A percentile compares a stretch with the other conserved stretches of the same genome.
phyloP scores from a whole-genome alignment of 2,113 vertebrate species.

The Colaptes auratus region DNA sequence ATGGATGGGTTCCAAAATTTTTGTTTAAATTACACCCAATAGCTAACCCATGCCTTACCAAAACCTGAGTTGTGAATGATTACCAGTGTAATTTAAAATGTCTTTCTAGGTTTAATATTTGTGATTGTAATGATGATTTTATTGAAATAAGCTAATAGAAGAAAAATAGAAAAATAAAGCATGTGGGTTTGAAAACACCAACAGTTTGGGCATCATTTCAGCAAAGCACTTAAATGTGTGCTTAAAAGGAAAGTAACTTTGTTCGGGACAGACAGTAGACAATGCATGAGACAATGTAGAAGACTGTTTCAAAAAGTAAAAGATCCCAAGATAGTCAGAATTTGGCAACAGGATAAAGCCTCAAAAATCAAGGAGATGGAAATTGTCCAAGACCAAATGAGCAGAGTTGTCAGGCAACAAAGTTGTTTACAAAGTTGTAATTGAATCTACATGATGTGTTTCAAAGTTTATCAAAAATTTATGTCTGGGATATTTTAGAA shows the following conservation, averaged over 20 bases:
- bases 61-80: neutral
- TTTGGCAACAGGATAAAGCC: constrained; percentile 26
- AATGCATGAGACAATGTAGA: constrained; percentile 1
- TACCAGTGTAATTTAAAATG: neutral
- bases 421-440: neutral
- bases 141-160: neutral
- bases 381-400: neutral
- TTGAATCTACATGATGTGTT: neutral
- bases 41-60: neutral
- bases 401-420: neutral
- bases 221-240: constrained; percentile 50
- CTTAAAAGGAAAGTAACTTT: constrained; percentile 6
- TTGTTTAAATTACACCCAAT: neutral
- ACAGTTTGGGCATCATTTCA: constrained; percentile 57
- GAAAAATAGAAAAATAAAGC: neutral
- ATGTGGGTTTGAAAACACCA: neutral
- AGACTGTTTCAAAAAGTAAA: constrained; percentile 41
- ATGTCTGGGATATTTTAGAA: neutral
- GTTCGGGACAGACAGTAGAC: constrained; percentile 35
- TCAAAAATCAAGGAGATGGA: neutral
- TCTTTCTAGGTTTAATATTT: neutral
- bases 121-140: neutral
- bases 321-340: constrained; percentile 23
- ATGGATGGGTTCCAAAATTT: neutral
- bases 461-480: neutral